Conservation (phyloP, 2,113 vertebrate genomes). For the Coryphaenoides rupestris region DNA sequence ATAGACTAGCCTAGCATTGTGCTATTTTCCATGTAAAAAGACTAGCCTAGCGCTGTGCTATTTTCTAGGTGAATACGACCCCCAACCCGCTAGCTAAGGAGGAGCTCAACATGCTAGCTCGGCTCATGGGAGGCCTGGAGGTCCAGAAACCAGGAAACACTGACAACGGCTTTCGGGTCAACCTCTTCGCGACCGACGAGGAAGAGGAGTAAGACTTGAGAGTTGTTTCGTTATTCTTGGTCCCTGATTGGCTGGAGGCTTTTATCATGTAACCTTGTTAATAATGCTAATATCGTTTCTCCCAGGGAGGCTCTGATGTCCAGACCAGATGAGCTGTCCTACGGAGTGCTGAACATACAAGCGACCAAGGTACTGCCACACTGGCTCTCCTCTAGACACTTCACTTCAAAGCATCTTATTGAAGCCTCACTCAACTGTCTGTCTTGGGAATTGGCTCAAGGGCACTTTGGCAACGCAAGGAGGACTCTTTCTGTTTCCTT, state of each 20-base stretch:
- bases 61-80: constrained; percentile 77
- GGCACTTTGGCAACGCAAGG: too few relatives aligned
- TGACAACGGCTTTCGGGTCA: constrained; percentile 85
- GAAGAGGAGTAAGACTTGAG: constrained; percentile 91
- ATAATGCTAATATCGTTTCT: neutral
- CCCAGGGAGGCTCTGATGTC: constrained; percentile 83
- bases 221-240: neutral
- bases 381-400: too few relatives aligned
- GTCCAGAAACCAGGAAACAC: constrained; percentile 72
- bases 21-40: too few relatives aligned
- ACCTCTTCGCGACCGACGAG: constrained; percentile 89
- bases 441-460: too few relatives aligned
- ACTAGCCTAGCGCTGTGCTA: neutral
- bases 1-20: too few relatives aligned
- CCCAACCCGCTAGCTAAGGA: constrained; percentile 96
- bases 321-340: constrained; percentile 84
- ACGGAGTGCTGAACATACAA: constrained; percentile 89
- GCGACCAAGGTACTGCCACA: constrained; percentile 81
- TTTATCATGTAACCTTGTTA: too few relatives aligned
- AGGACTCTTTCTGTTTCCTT: too few relatives aligned
- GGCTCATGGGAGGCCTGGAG: constrained; percentile 88
- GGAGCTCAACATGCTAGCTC: constrained; percentile 91
- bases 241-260: neutral
- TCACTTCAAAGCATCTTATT: too few relatives aligned
- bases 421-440: too few relatives aligned